Conservation (phyloP, 1,140 invertebrate species). For the Drosophila lacertosa region DNA sequence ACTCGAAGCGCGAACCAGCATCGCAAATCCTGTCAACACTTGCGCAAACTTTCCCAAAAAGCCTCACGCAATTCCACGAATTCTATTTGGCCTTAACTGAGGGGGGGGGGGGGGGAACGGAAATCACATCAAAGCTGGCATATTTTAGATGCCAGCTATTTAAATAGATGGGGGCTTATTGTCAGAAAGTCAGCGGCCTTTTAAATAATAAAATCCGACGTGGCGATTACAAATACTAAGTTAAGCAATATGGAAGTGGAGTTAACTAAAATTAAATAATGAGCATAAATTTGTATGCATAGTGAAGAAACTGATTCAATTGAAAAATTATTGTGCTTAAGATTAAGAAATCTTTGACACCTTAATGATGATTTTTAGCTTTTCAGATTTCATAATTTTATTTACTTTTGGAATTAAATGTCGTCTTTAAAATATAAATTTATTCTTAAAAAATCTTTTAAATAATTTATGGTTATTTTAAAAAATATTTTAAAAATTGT, state of each 20-base stretch:
- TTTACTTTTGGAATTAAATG: no score
- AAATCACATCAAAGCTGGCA: constrained; percentile 14
- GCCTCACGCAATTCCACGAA: neutral
- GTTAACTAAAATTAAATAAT: no score
- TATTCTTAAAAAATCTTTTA: no score
- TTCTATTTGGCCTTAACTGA: neutral
- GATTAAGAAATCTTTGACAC: no score
- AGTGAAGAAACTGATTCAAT: no score
- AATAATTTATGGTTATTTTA: no score
- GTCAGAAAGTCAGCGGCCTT: constrained; percentile 3
- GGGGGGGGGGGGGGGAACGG: neutral
- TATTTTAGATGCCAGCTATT: neutral
- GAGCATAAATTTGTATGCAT: no score
- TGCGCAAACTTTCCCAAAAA: constrained; percentile 7
- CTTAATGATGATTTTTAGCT: no score
- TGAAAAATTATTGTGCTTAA: no score
- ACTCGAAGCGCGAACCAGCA: constrained; percentile 2
- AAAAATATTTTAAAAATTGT: no score
- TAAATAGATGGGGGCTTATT: constrained; percentile 7
- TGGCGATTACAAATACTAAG: neutral
- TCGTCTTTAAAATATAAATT: no score
- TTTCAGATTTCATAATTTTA: no score
- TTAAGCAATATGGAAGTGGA: neutral
- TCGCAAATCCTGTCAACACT: constrained; percentile 38
- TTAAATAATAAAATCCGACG: neutral